Base-by-base conservation (phyloP, 1,140 invertebrate genomes). In the Aleiodes sp. region DNA sequence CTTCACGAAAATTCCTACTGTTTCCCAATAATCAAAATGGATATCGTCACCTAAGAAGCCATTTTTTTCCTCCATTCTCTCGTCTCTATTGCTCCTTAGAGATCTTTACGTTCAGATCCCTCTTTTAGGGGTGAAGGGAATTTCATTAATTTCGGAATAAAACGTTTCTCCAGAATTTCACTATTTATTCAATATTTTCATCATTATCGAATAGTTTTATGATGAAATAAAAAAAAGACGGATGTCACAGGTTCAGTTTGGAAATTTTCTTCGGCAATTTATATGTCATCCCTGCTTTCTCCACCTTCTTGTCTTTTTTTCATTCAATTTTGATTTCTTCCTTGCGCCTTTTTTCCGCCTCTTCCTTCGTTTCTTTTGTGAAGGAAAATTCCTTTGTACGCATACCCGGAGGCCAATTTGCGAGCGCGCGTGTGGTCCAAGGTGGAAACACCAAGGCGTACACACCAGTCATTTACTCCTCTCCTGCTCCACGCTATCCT, bases 381-480 rank as follows among this genome's bases (percentile, higher is more conserved):
- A 16, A 35, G 66, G 76, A 76, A 81, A 79, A 76, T 76, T 75
- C 74, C 73, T 75, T 76, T 75, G 74, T 75, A 74, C 71, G 72
- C 71, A 59, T 59, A 29, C 24, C 75, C 72, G 73, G 71, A 73
- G 72, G 73, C 73, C 73, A 74, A 77, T 78, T 78, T 75, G 73
- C 75, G 62, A 70, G 63, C 73, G 70, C 75, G 75, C 72, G 77
- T 78, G 77, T 77, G 77, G 75, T 78, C 77, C 70, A 31, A 37
- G 16, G 24, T 41, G 19, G 56, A 59, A 59, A 59, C 56, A 29
- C 19, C 24, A 26, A 56, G 52, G 41, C 41, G 41, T 46, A 46
- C 41, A n/a, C n/a, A 46, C 46, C 46, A 52, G 46, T 52, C 28
- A 16, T 24, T 66, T 33, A 56, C n/a, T 21, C 19, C 43, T 56